Base-by-base conservation (phyloP, 2,797 vertebrate genomes). In the Fundulus diaphanus region DNA sequence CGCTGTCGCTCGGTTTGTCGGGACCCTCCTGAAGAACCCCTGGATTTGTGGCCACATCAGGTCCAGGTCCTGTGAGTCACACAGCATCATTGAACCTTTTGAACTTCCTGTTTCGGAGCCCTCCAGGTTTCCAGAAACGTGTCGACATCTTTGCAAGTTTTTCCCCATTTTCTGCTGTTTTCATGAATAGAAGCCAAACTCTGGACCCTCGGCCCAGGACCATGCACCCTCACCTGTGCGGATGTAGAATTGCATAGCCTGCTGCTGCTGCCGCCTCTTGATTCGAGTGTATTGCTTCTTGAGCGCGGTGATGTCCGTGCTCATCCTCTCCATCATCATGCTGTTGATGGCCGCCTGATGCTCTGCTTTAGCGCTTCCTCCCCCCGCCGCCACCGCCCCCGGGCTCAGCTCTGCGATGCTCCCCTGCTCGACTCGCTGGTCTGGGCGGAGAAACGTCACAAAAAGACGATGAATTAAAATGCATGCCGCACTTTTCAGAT, bases 241-340 rank as follows among this genome's bases (percentile, higher is more conserved):
- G 70, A 99, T 98, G 85, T 96, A 99, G 40, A 99, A 96, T 35
- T 97, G 96, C 70, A 96, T 96, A 42, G 96, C 95, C 90, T 99
- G 98, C 76, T 99, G 97, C 91, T 97, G 98, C 84, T 99, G 98
- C 72, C 96, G 95, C 89, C 96, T 96, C 89, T 97, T 99, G 88
- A 99, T 98, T 74, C 98, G 96, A 0, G 96, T 91, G 79, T 99
- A 99, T 72, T 99, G 98, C 85, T 95, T 96, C 91, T 97, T 98
- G 76, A 99, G 95, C 0, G 98, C 98, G 0, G 89, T 95, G 92
- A 99, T 98, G 87, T 99, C 98, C 0, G 97, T 99, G 90, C 96
- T 99, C 98, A 99, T 99, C 6, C 98, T 95, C 77, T 99, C 98
- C 96, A 96, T 96, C 97, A 99, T 98, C 98, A 99, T 99, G 83